phyloP scores from a whole-genome alignment of 2,797 vertebrate genomes.

The Anguilla pacifica region DNA sequence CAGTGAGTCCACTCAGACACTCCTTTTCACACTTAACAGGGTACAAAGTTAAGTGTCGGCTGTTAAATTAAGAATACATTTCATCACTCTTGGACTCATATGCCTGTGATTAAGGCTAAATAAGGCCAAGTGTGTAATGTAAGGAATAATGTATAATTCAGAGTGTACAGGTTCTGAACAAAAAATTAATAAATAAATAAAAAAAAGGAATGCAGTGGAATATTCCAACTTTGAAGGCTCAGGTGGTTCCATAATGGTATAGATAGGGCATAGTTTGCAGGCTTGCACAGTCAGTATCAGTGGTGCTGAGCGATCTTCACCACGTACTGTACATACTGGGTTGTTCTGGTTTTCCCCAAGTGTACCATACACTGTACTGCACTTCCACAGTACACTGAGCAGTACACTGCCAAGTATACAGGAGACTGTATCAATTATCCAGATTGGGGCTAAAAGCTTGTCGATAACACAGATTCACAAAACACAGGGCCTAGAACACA shows the following conservation, averaged over 20 bases:
- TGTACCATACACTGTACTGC: too few species aligned
- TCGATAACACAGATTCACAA: neutral
- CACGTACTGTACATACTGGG: too few species aligned
- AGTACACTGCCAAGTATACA: too few species aligned
- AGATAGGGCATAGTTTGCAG: too few species aligned
- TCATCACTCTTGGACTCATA: neutral
- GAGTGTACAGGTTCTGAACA: neutral
- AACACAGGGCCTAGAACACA: neutral
- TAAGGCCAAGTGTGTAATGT: neutral
- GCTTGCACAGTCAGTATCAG: too few species aligned
- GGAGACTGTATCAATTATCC: neutral
- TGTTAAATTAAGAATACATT: neutral
- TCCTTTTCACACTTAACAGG: neutral
- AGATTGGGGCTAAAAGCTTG: neutral
- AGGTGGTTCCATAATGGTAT: too few species aligned
- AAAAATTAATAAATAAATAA: neutral
- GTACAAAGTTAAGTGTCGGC: neutral
- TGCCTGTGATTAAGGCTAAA: neutral
- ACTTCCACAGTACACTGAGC: too few species aligned
- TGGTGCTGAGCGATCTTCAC: too few species aligned
- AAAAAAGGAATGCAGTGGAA: neutral
- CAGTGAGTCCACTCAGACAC: neutral
- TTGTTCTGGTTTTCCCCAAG: too few species aligned
- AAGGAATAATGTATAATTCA: neutral
- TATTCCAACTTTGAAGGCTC: too few species aligned